These are phyloP conservation scores for Cydia amplana DNA, from an alignment of 1,140 invertebrate genomes.

Conservation along the genomic window DNA sequence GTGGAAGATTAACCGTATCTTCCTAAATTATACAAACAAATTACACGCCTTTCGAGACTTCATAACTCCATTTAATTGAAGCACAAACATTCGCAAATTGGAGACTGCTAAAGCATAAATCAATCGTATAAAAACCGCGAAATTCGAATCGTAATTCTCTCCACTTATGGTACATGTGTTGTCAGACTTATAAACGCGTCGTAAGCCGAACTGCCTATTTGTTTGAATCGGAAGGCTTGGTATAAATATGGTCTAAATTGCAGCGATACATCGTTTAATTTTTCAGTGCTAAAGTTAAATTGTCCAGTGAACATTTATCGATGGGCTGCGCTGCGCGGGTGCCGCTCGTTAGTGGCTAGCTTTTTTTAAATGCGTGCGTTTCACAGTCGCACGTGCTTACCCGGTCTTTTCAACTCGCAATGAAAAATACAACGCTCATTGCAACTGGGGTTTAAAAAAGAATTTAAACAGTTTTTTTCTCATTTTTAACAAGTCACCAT, in stretches of 20 bases:
- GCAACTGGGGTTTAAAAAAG: not conserved
- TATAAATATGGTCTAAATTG: constrained; percentile 41
- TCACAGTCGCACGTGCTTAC: constrained; percentile 35
- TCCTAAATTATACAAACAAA: constrained; percentile 44
- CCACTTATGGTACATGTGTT: constrained; percentile 30
- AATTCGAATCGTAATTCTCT: constrained; percentile 35
- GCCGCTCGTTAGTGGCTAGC: constrained; percentile 41
- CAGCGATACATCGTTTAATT: constrained; percentile 47
- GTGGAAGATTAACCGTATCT: constrained; percentile 24
- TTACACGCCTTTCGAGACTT: constrained; percentile 43
- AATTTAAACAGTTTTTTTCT: not conserved
- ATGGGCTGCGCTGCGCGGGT: constrained; percentile 34
- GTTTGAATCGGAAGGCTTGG: constrained; percentile 20
- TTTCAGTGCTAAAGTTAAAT: constrained; percentile 49
- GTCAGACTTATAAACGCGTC: constrained; percentile 36
- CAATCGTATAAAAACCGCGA: constrained; percentile 38
- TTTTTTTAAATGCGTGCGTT: constrained; percentile 39
- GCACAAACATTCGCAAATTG: constrained; percentile 56
- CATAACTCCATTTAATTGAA: constrained; percentile 53
- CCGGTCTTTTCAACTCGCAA: constrained; percentile 21
- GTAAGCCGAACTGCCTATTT: constrained; percentile 33
- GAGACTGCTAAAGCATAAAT: constrained; percentile 48
- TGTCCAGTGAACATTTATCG: constrained; percentile 44
- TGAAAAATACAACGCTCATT: constrained; percentile 13
- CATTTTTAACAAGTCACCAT: not conserved